phyloP scores from a whole-genome alignment of 2,888 invertebrate genomes.

The Temnothorax unifasciatus region DNA sequence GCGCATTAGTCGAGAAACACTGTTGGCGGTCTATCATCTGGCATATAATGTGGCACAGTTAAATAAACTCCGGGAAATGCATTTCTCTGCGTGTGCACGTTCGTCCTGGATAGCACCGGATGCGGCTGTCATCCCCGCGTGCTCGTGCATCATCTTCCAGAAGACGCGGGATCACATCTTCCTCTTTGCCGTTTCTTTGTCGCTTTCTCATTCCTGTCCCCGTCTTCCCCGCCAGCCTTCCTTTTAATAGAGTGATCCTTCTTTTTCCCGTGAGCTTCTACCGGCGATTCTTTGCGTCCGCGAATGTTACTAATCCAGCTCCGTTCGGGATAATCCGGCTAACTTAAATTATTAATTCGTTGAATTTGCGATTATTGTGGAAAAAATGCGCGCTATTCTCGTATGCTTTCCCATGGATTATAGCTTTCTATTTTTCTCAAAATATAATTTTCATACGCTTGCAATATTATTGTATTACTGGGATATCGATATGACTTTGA shows the following conservation, averaged over 20 bases:
- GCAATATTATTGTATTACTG: neutral
- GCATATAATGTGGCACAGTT: slow-evolving; percentile 67
- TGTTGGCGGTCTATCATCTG: slow-evolving; percentile 71
- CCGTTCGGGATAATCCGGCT: neutral
- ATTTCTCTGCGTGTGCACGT: slow-evolving; percentile 65
- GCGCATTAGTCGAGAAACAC: slow-evolving; percentile 70
- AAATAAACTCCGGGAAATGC: slow-evolving; percentile 76
- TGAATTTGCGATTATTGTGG: neutral
- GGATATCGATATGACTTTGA: too few relatives aligned
- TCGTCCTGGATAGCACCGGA: slow-evolving; percentile 74
- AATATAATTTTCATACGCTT: neutral
- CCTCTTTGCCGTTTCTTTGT: slow-evolving; percentile 32
- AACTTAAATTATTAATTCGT: neutral
- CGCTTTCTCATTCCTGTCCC: neutral
- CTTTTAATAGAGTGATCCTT: neutral
- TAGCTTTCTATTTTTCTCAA: neutral
- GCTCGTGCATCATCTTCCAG: slow-evolving; percentile 79
- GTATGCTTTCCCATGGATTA: neutral
- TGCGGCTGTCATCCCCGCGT: slow-evolving; percentile 78
- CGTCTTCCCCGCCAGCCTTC: neutral
- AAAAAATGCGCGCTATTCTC: neutral
- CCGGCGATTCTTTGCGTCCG: slow-evolving; percentile 40
- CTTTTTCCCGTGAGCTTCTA: slow-evolving; percentile 36
- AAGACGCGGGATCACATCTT: slow-evolving; percentile 67
- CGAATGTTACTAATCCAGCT: slow-evolving; percentile 75